phyloP scores from a whole-genome alignment of 2,888 invertebrate genomes.

The Calliphora vomitoria region DNA sequence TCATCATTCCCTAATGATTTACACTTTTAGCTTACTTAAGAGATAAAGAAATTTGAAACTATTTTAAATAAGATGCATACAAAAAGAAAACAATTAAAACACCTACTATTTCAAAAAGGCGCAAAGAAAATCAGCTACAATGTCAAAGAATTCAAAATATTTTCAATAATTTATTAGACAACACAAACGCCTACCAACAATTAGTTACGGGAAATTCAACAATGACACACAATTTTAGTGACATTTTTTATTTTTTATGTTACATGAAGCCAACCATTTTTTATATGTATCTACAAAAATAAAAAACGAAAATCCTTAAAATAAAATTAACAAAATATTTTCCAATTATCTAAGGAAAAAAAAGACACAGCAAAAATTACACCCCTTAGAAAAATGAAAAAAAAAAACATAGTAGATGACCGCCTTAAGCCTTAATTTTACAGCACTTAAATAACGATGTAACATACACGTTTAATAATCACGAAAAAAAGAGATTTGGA shows the following conservation, averaged over 20 bases:
- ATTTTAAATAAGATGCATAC: background rate
- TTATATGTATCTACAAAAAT: background rate
- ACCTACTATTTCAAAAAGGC: conserved; percentile 7
- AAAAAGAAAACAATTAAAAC: conserved; percentile 53
- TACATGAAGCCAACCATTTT: conserved; percentile 13
- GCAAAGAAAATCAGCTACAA: background rate
- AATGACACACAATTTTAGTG: conserved; percentile 13
- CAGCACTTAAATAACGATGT: conserved; percentile 49
- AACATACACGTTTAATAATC: conserved; percentile 55
- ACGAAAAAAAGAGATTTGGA: background rate
- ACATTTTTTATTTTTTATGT: conserved; percentile 11
- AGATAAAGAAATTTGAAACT: conserved; percentile 30
- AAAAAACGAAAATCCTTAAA: conserved; percentile 20
- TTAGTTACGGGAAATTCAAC: conserved; percentile 46
- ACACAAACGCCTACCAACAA: conserved; percentile 63
- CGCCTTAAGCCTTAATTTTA: conserved; percentile 63
- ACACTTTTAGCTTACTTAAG: background rate
- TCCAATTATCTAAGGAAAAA: conserved; percentile 37
- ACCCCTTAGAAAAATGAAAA: background rate
- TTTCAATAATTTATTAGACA: conserved; percentile 68
- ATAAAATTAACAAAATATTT: conserved; percentile 52
- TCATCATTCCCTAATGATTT: conserved; percentile 1
- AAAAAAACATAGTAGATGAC: background rate
- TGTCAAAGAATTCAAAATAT: conserved; percentile 12
- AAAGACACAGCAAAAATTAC: conserved; percentile 13